Evolutionary conservation across 2,888 invertebrate species (phyloP), one percentile per base, ranked within the genome.

Genomic region (Drosophila melanosoma): DNA sequence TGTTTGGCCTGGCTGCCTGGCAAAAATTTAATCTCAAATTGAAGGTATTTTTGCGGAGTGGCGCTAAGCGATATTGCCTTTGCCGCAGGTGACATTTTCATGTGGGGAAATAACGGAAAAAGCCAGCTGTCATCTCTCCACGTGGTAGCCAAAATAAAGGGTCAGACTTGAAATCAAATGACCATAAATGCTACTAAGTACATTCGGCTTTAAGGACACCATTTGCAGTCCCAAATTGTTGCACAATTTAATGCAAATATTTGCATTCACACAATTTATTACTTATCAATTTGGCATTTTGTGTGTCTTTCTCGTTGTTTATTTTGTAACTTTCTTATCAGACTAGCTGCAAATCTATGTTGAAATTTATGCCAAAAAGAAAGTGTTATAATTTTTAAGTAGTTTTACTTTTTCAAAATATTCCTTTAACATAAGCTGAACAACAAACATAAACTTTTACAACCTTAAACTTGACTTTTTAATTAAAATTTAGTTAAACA

Each of bases 1-100:
- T 86, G 89, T 88, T 90, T 76, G 75, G 74, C 73, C 73, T 61
- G 85, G 79, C 73, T 69, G 73, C 68, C 77, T 75, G 73, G 68
- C 35, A 81, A 60, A 76, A 78, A 78, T 78, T 78, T 79, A 81
- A 79, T 81, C 78, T 81, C 65, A 79, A 72, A 72, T 77, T 67
- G 78, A 81, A 68, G 78, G 77, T 58, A 81, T 68, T 77, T 77
- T 59, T 67, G 67, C 61, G 32, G 73, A 35, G 52, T 33, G 81
- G 57, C 65, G 76, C 81, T 70, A 70, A 81, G 72, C 78, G 64
- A 81, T 81, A 78, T 78, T 78, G 77, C 70, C 63, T 68, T 68
- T 60, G 61, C 81, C 81, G 64, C 59, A 59, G 81, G 81, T 68
- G 81, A 71, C 67, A 64, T 88, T 84, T 82, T 78, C 69, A 69